phyloP scores from a whole-genome alignment of 2,888 invertebrate species.

The Eristalis intricaria region DNA sequence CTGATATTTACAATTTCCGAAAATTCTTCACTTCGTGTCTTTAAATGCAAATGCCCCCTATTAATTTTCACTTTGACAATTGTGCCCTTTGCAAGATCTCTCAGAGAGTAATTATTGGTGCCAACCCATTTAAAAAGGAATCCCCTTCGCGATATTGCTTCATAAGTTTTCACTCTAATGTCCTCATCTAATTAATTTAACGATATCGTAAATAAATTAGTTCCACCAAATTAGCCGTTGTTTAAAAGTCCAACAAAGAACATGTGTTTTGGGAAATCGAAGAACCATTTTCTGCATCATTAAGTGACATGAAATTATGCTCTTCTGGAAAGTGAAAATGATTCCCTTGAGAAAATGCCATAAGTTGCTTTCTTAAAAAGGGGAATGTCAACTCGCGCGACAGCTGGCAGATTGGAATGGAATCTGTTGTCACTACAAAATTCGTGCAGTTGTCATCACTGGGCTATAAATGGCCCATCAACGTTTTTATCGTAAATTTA shows the following conservation, averaged over 20 bases:
- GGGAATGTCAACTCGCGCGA: background rate
- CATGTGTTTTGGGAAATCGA: conserved; percentile 46
- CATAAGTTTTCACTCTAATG: conserved; percentile 49
- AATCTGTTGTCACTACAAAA: conserved; percentile 29
- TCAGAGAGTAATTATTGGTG: background rate
- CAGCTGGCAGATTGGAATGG: background rate
- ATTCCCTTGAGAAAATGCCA: conserved; percentile 61
- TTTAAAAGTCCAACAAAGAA: conserved; percentile 27
- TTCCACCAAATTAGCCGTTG: conserved; percentile 46
- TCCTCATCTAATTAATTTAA: conserved; percentile 65
- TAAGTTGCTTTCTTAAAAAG: background rate
- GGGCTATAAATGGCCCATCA: conserved; percentile 61
- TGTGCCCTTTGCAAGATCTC: too few relatives aligned
- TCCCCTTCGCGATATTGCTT: background rate
- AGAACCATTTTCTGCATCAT: conserved; percentile 29
- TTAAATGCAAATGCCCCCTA: background rate
- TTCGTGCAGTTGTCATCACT: conserved; percentile 66
- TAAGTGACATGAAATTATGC: background rate
- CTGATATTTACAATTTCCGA: background rate
- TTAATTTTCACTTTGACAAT: background rate
- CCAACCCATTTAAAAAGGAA: background rate
- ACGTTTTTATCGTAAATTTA: conserved; percentile 30
- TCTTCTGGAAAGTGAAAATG: conserved; percentile 62
- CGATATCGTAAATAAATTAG: conserved; percentile 70
- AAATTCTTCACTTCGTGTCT: background rate